Conservation (phyloP, 2,113 vertebrate species). For the Merops nubicus region DNA sequence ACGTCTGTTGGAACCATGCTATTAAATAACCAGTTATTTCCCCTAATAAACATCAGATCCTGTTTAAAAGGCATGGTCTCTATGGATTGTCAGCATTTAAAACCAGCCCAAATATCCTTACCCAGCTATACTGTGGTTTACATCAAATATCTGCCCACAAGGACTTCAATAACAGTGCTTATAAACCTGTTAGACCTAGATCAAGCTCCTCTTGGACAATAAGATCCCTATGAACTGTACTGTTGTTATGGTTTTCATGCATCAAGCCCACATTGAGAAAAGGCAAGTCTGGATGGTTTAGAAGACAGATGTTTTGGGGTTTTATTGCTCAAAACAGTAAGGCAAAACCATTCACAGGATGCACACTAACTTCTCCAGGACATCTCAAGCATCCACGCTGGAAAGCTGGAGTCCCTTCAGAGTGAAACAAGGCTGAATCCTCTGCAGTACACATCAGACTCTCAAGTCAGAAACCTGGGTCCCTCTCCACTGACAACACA, state of each 20-base stretch:
- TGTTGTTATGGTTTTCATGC: background rate
- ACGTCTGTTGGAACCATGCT: background rate
- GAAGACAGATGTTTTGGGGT: background rate
- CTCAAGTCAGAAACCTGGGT: background rate
- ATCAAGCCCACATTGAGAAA: background rate
- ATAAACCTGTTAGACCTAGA: background rate
- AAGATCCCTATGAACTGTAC: background rate
- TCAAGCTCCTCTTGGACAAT: background rate
- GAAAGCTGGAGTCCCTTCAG: background rate
- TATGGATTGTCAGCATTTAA: background rate
- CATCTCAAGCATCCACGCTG: background rate
- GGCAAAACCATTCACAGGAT: background rate
- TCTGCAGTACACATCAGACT: background rate
- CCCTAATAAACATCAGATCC: background rate
- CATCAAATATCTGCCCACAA: background rate
- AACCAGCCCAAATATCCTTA: background rate
- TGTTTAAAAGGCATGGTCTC: background rate
- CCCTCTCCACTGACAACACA: background rate
- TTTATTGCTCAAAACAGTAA: background rate
- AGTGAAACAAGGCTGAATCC: no score
- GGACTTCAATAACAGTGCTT: background rate
- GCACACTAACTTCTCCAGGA: no score
- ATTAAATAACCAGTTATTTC: background rate
- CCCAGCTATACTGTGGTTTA: background rate
- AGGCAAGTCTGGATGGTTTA: background rate